Evolutionary conservation across 2,113 vertebrate species (phyloP), one percentile per base, ranked within the genome.

Genomic region (Isurus oxyrinchus): DNA sequence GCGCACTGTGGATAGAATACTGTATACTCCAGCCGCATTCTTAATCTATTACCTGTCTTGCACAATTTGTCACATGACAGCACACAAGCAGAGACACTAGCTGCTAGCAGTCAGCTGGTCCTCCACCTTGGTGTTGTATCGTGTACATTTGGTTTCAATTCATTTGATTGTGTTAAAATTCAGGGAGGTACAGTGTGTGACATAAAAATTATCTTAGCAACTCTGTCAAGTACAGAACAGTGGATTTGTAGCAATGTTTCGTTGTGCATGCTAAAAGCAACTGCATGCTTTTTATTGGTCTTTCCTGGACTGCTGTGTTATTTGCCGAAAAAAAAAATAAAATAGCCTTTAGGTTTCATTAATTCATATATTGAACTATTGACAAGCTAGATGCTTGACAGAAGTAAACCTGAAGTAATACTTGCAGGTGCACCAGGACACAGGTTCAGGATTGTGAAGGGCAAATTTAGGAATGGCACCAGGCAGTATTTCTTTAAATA

Each of bases 111-210:
- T 95, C 93, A 95, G 40, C 7, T 95, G 93, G 31, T 66, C n/a
- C 63, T 44, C n/a, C 63, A 66, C 61, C 93, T 95, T 95, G 31
- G n/a, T 69, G 93, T 95, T 66, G 63, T 66, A 69, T 35, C 21
- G 23, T 69, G 63, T 67, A 95, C 13, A 10, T 25, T 63, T 67
- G 19, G 5, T n/a, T 95, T 67, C 93, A 95, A 49, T 95, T 95
- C 93, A 67, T 44, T 95, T 95, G n/a, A 67, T 63, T 95, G 19
- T 67, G 61, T 69, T n/a, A 67, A 66, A 95, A 67, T 95, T 95
- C 23, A 67, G 61, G 35, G 61, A 69, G 88, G 61, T 95, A 95
- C 5, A 25, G 19, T 5, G 40, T 95, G 93, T 94, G 91, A 44
- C 93, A 69, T 63, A 44, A 67, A 7, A 95, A 44, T 69, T 95